A percentile compares a stretch with the other conserved stretches of the same genome.
Evolutionary conservation across 1,140 invertebrate genomes (phyloP).

Genomic region (Papilio polyxenes): DNA sequence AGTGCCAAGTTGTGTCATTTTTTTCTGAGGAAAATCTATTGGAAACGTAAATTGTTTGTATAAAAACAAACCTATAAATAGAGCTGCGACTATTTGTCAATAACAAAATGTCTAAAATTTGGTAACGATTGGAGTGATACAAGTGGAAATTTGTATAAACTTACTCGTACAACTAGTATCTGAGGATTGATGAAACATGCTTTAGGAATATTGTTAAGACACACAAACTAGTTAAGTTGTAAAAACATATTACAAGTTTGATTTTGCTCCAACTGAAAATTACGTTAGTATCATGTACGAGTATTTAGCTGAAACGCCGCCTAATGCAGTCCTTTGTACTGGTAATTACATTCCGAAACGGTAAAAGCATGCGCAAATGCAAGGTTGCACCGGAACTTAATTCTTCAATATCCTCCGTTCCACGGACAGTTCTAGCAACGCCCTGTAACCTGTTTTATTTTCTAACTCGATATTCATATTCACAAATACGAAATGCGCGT

Average conservation of each 20-base stretch:
- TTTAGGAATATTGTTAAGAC: not conserved
- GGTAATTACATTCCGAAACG: constrained; percentile 5
- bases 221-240: not conserved
- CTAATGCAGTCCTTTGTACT: constrained; percentile 31
- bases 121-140: not conserved
- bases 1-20: not conserved
- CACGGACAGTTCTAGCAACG: too few relatives aligned
- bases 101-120: not conserved
- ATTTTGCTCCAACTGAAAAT: not conserved
- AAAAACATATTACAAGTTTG: not conserved
- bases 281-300: not conserved
- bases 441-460: not conserved
- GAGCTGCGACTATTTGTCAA: not conserved
- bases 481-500: not conserved
- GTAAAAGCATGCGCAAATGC: constrained; percentile 8
- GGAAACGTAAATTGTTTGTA: not conserved
- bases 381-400: not conserved
- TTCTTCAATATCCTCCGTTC: not conserved
- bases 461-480: not conserved
- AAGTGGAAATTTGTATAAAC: not conserved
- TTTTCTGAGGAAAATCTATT: not conserved
- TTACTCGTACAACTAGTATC: not conserved
- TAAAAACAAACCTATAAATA: not conserved
- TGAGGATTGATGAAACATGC: not conserved
- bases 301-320: not conserved